Evolutionary conservation across 2,113 vertebrate species (phyloP).

Genomic region (Uria lomvia): DNA sequence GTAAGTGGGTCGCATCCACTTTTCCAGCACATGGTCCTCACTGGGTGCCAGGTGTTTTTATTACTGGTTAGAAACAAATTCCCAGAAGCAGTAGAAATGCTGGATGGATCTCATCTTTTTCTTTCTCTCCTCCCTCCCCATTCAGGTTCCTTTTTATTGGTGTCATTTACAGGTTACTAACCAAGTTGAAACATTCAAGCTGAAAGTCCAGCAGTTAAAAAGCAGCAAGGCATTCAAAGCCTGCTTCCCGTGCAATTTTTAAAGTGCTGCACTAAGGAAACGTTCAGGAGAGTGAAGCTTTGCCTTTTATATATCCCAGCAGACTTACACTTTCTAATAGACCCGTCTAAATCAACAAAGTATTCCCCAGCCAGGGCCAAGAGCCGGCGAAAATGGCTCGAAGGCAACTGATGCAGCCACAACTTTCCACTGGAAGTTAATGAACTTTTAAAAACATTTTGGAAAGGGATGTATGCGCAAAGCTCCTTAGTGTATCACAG

Average conservation of each 20-base stretch:
- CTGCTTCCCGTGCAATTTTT: constrained; percentile 32
- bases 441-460: constrained; percentile 67
- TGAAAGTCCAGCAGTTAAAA: constrained; percentile 60
- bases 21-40: not conserved
- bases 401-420: constrained; percentile 37
- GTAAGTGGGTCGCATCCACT: not conserved
- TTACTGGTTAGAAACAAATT: not conserved
- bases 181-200: constrained; percentile 61
- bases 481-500: constrained; percentile 2
- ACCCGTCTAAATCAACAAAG: constrained; percentile 64
- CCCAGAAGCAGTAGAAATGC: not conserved
- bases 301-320: constrained; percentile 58
- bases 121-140: not conserved
- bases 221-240: constrained; percentile 40
- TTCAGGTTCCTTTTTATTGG: constrained; percentile 33
- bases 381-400: constrained; percentile 26
- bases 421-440: constrained; percentile 63
- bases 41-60: not conserved
- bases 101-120: not conserved
- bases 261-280: constrained; percentile 62
- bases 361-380: constrained; percentile 45
- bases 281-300: constrained; percentile 38
- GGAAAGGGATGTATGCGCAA: constrained; percentile 4
- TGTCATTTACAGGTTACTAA: constrained; percentile 69
- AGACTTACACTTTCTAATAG: constrained; percentile 58